phyloP scores from a whole-genome alignment of 2,797 vertebrate genomes.

The Enteromius fasciolatus region DNA sequence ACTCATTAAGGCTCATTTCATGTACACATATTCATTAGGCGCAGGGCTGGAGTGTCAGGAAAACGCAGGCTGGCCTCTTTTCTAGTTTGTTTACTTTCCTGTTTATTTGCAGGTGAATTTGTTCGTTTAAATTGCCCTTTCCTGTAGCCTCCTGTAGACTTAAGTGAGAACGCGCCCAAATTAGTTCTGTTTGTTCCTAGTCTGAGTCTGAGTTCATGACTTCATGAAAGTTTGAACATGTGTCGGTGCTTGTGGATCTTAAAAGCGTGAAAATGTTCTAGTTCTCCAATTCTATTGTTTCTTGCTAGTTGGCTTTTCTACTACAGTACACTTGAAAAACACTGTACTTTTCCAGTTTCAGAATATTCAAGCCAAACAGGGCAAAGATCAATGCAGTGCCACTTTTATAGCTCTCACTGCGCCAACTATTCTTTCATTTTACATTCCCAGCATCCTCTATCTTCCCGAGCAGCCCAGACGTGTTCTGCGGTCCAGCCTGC shows the following conservation, averaged over 20 bases:
- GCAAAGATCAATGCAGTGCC: constrained; percentile 46
- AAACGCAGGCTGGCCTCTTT: constrained; percentile 50
- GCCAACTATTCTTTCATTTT: constrained; percentile 46
- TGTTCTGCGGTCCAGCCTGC: constrained; percentile 44
- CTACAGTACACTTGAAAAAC: neutral
- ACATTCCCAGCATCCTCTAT: constrained; percentile 50
- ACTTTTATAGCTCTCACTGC: constrained; percentile 36
- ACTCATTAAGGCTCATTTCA: constrained; percentile 65
- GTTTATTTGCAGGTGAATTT: constrained; percentile 58
- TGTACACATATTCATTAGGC: constrained; percentile 64
- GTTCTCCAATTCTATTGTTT: neutral
- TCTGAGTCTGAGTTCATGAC: constrained; percentile 12
- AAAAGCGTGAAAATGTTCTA: neutral
- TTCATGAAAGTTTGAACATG: constrained; percentile 16
- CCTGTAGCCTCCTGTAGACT: constrained; percentile 38
- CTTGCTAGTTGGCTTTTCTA: neutral
- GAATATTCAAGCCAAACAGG: constrained; percentile 1
- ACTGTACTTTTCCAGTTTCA: neutral
- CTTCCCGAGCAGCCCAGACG: constrained; percentile 47
- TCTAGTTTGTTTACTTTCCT: constrained; percentile 56
- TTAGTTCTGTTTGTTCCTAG: constrained; percentile 42
- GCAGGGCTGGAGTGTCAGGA: constrained; percentile 52
- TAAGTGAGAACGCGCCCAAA: constrained; percentile 32
- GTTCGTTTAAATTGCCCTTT: constrained; percentile 53
- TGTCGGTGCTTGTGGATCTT: constrained; percentile 18